A percentile compares a stretch with the other conserved stretches of the same genome.
phyloP scores from a whole-genome alignment of 2,888 invertebrate species.

The Ormyrus thymus region DNA sequence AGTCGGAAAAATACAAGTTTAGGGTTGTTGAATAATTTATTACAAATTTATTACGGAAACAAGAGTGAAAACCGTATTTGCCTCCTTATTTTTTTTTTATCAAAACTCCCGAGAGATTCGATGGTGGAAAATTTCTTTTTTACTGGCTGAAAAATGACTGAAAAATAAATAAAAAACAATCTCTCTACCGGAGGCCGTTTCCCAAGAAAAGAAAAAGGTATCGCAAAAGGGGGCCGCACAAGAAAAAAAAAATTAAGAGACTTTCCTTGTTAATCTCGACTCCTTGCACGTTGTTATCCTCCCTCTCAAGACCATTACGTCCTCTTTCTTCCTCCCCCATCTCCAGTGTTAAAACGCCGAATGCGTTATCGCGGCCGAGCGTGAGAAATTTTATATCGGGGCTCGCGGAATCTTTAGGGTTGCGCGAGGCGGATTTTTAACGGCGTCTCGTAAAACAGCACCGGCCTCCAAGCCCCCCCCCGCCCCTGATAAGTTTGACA shows the following conservation, averaged over 20 bases:
- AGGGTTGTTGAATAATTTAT: too few relatives aligned
- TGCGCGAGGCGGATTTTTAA: slow-evolving; percentile 48
- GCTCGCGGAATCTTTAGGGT: slow-evolving; percentile 44
- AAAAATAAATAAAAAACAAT: neutral
- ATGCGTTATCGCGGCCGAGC: slow-evolving; percentile 40
- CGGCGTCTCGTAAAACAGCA: slow-evolving; percentile 48
- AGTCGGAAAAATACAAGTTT: too few relatives aligned
- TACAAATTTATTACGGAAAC: too few relatives aligned
- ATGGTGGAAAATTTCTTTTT: too few relatives aligned
- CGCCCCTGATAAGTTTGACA: slow-evolving; percentile 49
- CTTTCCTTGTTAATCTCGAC: slow-evolving; percentile 8
- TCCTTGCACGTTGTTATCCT: slow-evolving; percentile 8
- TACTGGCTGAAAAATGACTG: neutral
- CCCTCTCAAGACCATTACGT: slow-evolving; percentile 26
- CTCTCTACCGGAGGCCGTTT: too few relatives aligned
- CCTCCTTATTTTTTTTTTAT: too few relatives aligned
- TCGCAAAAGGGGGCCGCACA: too few relatives aligned
- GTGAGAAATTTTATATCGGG: slow-evolving; percentile 59
- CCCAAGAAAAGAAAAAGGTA: too few relatives aligned
- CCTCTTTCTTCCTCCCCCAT: neutral
- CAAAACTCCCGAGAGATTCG: too few relatives aligned
- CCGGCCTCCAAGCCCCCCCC: neutral
- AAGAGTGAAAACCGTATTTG: too few relatives aligned
- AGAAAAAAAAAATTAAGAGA: slow-evolving; percentile 6
- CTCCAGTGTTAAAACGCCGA: neutral